phyloP scores from a whole-genome alignment of 1,140 invertebrate species.

The Zelostemma sp. region DNA sequence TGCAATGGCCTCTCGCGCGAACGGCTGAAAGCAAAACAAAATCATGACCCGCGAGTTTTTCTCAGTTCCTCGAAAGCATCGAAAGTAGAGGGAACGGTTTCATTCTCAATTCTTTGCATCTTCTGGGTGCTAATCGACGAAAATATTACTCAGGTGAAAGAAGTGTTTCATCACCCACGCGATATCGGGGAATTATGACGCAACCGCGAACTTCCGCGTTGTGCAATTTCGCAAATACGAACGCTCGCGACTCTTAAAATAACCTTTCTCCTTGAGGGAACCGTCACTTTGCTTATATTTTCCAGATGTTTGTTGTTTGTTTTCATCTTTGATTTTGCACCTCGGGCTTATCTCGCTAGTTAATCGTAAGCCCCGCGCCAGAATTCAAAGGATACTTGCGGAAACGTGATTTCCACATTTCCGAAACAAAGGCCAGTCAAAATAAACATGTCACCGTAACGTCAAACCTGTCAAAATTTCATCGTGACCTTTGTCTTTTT shows the following conservation, averaged over 20 bases:
- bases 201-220: constrained; percentile 4
- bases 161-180: too few relatives aligned
- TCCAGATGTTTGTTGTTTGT: constrained; percentile 7
- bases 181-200: neutral
- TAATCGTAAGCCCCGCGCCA: neutral
- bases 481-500: neutral
- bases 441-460: constrained; percentile 2
- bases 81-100: too few relatives aligned
- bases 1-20: too few relatives aligned
- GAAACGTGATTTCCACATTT: neutral
- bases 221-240: constrained; percentile 6
- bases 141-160: too few relatives aligned
- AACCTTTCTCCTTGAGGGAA: constrained; percentile 10
- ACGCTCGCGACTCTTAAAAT: constrained; percentile 6
- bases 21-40: too few relatives aligned
- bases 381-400: too few relatives aligned
- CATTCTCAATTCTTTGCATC: too few relatives aligned
- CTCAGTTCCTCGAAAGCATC: too few relatives aligned
- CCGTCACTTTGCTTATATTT: constrained; percentile 17
- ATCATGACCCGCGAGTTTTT: too few relatives aligned
- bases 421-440: neutral
- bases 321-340: neutral
- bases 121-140: too few relatives aligned
- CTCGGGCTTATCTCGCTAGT: neutral
- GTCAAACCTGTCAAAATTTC: constrained; percentile 9